Evolutionary conservation across 2,113 vertebrate species (phyloP), one percentile per base, ranked within the genome.

Genomic region (Paradisaea rubra): DNA sequence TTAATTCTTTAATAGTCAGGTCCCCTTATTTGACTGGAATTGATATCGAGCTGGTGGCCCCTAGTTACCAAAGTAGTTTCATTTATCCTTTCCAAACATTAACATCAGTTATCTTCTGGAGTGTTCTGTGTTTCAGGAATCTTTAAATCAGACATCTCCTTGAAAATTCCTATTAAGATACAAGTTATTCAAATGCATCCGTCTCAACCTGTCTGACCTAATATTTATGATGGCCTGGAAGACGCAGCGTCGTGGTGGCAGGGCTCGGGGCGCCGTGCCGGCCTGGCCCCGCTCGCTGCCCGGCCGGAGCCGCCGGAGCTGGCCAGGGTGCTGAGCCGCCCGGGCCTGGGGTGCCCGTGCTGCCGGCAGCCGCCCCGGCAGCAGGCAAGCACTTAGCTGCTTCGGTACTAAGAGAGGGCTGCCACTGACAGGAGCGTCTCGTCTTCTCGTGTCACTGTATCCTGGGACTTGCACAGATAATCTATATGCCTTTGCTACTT

Each of bases 171-270:
- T 57, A 0, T 39, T 42, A 30, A 69, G 33, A 13, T 14, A 27
- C 3, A 53, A 35, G 23, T n/a, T 54, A 13, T 1, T 72, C 9
- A 14, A 10, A 52, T 0, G 23, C 1, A 1, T 65, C 22, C 21
- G 45, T 52, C 49, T 71, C 28, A 22, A 1, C 17, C 28, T 4
- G 15, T 19, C 9, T 22, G 10, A 8, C 20, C 45, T 2, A 3
- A 1, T 9, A 0, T 3, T n/a, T 28, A 5, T 2, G 5, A 3
- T 3, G 54, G 20, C 0, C 10, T 1, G 8, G 59, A 3, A 24
- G 69, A 0, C 7, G 13, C 47, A 5, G 35, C 15, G 4, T 3
- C 1, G 1, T 1, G 1, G 4, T 7, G 13, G 25, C 41, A 52
- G 44, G 16, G 3, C 41, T 30, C 3, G 7, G 15, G 30, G 6